phyloP scores from a whole-genome alignment of 2,113 vertebrate species.

The Pelusios castaneus region DNA sequence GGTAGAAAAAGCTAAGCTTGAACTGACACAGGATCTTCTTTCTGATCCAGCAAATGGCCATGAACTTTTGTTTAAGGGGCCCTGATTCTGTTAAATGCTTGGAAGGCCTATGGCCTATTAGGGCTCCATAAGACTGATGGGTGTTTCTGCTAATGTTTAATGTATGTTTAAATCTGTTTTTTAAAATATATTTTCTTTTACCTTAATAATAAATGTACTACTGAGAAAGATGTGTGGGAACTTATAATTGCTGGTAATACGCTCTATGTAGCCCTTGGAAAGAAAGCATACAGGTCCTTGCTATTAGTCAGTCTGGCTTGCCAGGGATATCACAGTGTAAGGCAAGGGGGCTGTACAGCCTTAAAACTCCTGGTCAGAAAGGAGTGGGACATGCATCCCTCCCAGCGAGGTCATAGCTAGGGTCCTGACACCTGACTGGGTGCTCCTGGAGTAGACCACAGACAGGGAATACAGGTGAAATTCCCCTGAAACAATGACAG shows the following conservation, averaged over 20 bases:
- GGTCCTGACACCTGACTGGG: background rate
- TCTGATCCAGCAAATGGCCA: background rate
- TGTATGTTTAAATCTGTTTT: background rate
- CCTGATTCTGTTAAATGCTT: background rate
- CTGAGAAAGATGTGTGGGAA: background rate
- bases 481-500: background rate
- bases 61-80: background rate
- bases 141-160: background rate
- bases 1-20: background rate
- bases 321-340: background rate
- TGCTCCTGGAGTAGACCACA: background rate
- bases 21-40: background rate
- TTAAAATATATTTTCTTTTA: background rate
- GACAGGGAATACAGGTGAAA: background rate
- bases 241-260: background rate
- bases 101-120: background rate
- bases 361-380: background rate
- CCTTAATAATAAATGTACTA: background rate
- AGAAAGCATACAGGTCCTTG: background rate
- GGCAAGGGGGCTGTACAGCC: background rate
- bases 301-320: background rate
- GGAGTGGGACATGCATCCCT: background rate
- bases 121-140: background rate
- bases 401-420: background rate
- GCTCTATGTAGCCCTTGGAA: background rate